A percentile compares a stretch with the other conserved stretches of the same genome.
Evolutionary conservation across 1,140 invertebrate species (phyloP).

Genomic region (Cheumatopsyche charites): DNA sequence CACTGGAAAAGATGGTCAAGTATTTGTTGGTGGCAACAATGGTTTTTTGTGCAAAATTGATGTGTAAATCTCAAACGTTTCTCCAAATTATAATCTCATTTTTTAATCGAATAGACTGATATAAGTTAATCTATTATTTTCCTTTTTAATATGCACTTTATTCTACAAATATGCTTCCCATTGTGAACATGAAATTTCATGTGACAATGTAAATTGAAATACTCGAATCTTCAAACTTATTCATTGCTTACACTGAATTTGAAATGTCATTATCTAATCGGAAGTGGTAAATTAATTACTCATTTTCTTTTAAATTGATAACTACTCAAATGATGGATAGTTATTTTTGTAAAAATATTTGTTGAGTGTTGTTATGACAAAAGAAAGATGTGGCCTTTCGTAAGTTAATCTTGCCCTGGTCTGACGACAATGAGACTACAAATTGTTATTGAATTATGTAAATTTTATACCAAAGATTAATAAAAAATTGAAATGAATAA

Average conservation of each 20-base stretch:
- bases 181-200: not conserved
- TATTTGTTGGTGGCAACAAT: conserved; percentile 55
- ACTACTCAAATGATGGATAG: not conserved
- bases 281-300: not conserved
- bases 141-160: not conserved
- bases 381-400: conserved; percentile 30
- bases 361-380: not conserved
- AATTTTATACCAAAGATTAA: conserved; percentile 46
- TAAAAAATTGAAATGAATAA: conserved; percentile 18
- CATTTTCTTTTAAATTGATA: not conserved
- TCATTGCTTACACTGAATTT: not conserved
- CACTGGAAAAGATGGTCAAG: conserved; percentile 50
- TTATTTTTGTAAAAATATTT: conserved; percentile 30
- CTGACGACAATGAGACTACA: conserved; percentile 3
- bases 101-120: conserved; percentile 28
- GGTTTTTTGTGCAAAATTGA: conserved; percentile 54
- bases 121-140: conserved; percentile 10
- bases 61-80: conserved; percentile 5
- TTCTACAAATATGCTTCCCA: not conserved
- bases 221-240: not conserved
- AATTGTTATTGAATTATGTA: conserved; percentile 26
- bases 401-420: conserved; percentile 14
- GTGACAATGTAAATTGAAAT: not conserved
- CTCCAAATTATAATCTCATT: conserved; percentile 28
- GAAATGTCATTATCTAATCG: not conserved